Base-by-base conservation (phyloP, 1,140 invertebrate genomes). In the Papilio dardanus region DNA sequence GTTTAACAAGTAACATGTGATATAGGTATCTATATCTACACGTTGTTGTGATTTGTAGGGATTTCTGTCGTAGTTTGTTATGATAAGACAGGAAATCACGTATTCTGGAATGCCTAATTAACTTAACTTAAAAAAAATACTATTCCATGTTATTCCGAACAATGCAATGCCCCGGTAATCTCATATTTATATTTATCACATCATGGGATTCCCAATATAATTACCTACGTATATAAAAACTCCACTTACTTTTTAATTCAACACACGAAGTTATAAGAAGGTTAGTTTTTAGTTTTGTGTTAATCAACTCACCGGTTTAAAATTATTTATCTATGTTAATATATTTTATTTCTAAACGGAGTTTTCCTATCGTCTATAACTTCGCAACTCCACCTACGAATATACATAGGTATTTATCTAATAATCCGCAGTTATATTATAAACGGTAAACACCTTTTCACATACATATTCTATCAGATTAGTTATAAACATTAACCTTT, bases 401-500 rank as follows among this genome's bases (percentile, higher is more conserved):
- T 69, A 54, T 31, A n/a, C n/a, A n/a, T n/a, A n/a, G n/a, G n/a
- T n/a, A 58, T n/a, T 73, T 54, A 73, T 73, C 46, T n/a, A 73
- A 54, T 58, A 73, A 73, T 30, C 50, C 71, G 46, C n/a, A 21
- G n/a, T 58, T 30, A 35, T 54, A 31, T 21, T 54, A 54, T 30
- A 71, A 71, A 50, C 40, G 42, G 16, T 46, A 54, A 71, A 21
- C 42, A 33, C 28, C 33, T 73, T 35, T 54, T 21, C 46, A 50
- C 71, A 73, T 54, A 42, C 37, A 54, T 54, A 73, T 73, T 73
- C 46, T 73, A 73, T 73, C n/a, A 54, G 30, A 73, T 73, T 33
- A 73, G 30, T 73, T 7, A 46, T 73, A 58, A 30, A 73, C 46
- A 33, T 73, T 73, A 54, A 73, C 71, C 71, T 73, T 46, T 50